Evolutionary conservation across 2,888 invertebrate species (phyloP).

Genomic region (Pterostichus madidus): DNA sequence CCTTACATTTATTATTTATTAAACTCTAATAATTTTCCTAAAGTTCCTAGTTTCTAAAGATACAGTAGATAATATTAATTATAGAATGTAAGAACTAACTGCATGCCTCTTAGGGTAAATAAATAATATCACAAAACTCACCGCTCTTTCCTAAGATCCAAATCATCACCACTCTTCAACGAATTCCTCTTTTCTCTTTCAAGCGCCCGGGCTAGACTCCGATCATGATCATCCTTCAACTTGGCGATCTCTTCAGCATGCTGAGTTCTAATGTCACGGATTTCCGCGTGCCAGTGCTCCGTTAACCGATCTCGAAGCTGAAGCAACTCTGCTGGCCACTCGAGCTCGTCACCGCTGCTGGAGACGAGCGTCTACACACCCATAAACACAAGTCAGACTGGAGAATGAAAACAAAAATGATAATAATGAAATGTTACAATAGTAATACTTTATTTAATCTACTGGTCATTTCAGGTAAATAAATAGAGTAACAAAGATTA

Average conservation of each 20-base stretch:
- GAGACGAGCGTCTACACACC: conserved; percentile 82
- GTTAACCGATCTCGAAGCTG: conserved; percentile 86
- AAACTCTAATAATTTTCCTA: no score
- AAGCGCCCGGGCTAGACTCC: conserved; percentile 73
- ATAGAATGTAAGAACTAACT: no score
- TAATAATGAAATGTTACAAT: no score
- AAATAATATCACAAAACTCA: conserved; percentile 70
- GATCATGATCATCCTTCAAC: conserved; percentile 73
- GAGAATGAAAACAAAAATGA: not conserved
- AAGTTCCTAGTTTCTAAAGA: no score
- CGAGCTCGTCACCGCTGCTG: conserved; percentile 84
- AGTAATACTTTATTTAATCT: no score
- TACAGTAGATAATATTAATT: no score
- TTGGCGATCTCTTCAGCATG: conserved; percentile 83
- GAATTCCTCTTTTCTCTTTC: conserved; percentile 73
- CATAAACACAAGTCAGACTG: conserved; percentile 1
- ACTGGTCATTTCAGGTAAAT: no score
- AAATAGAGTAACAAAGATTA: no score
- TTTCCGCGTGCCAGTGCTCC: conserved; percentile 82
- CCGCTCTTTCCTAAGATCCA: conserved; percentile 83
- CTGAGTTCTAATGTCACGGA: conserved; percentile 79
- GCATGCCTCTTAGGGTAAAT: no score
- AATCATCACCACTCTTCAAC: conserved; percentile 76
- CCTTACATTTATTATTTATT: not conserved
- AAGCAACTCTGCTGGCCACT: conserved; percentile 88